Evolutionary conservation across 2,797 vertebrate genomes (phyloP).

Genomic region (Cetoscarus ocellatus): DNA sequence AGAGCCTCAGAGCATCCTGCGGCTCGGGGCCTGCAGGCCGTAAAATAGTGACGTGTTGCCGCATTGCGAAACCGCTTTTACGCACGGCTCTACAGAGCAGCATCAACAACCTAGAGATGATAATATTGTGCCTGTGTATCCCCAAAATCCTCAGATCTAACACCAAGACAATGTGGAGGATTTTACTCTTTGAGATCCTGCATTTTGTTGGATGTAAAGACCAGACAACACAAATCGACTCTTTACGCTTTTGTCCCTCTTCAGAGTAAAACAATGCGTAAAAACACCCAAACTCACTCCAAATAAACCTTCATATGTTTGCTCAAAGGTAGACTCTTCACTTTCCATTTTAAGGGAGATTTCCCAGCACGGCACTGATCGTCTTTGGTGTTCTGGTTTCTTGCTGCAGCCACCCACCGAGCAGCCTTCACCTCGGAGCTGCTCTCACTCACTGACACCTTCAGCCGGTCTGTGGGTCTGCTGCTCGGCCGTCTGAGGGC

Average conservation of each 20-base stretch:
- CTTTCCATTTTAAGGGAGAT: background rate
- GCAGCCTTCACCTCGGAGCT: slow-evolving; percentile 4
- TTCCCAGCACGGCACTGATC: background rate
- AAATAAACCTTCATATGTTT: background rate
- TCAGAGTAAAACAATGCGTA: background rate
- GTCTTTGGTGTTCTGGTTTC: background rate
- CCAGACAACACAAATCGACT: no score
- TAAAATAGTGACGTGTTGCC: slow-evolving; percentile 62
- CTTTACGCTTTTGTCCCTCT: no score
- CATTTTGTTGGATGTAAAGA: background rate
- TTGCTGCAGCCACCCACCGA: slow-evolving; percentile 1
- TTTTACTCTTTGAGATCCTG: background rate
- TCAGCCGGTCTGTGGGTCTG: background rate
- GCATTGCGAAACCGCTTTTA: slow-evolving; percentile 79
- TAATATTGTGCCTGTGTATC: slow-evolving; percentile 5
- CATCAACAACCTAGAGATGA: slow-evolving; percentile 7
- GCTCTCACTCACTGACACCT: slow-evolving; percentile 4
- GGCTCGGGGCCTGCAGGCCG: slow-evolving; percentile 43
- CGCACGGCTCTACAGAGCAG: slow-evolving; percentile 35
- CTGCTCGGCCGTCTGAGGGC: background rate
- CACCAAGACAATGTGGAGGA: background rate
- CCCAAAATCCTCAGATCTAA: background rate
- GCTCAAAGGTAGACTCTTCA: no score
- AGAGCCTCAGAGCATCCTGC: slow-evolving; percentile 15
- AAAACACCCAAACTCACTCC: no score